These are phyloP conservation scores for Brachyalestes nurse DNA, from an alignment of 2,797 vertebrate genomes.

Conservation along the genomic window DNA sequence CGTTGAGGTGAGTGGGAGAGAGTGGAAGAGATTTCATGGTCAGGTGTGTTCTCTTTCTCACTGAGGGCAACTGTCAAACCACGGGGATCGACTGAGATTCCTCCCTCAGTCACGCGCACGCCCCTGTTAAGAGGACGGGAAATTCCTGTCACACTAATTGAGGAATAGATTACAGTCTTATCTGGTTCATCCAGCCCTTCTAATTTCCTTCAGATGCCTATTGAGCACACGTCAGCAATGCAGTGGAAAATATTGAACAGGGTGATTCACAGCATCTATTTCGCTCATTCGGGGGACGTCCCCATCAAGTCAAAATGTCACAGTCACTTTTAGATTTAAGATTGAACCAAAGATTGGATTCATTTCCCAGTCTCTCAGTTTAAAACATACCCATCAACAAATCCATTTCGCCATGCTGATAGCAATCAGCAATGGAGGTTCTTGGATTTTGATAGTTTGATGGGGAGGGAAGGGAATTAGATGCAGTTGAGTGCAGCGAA, in stretches of 20 bases:
- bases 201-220: conserved; percentile 23
- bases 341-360: conserved; percentile 37
- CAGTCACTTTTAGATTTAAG: conserved; percentile 32
- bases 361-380: conserved; percentile 32
- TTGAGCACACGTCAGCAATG: conserved; percentile 7
- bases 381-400: conserved; percentile 39
- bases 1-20: not conserved
- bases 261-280: conserved; percentile 22
- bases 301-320: conserved; percentile 30
- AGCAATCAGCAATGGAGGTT: conserved; percentile 23
- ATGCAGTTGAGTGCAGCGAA: conserved; percentile 5
- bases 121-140: not conserved
- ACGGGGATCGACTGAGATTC: not conserved
- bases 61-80: not conserved
- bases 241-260: conserved; percentile 21
- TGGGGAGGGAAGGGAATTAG: conserved; percentile 1
- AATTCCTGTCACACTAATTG: conserved; percentile 18
- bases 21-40: conserved; percentile 13
- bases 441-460: not conserved
- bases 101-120: not conserved
- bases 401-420: conserved; percentile 24
- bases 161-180: conserved; percentile 23
- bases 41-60: conserved; percentile 4
- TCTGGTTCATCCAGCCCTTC: conserved; percentile 20
- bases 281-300: conserved; percentile 23